A percentile compares a stretch with the other conserved stretches of the same genome.
Evolutionary conservation across 2,113 vertebrate genomes (phyloP).

Genomic region (Lepisosteus oculatus): DNA sequence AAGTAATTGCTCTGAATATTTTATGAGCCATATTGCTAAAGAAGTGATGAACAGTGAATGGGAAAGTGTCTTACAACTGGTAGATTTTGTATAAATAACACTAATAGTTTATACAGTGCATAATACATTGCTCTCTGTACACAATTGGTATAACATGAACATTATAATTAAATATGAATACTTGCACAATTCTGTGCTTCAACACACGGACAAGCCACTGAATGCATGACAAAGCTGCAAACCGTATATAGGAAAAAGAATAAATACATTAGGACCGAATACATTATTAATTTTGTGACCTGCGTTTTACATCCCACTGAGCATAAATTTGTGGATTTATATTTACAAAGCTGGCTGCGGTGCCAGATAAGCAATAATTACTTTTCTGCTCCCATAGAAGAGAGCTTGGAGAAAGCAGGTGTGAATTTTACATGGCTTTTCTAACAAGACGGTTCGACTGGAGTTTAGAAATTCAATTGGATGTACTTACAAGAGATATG

Average conservation of each 20-base stretch:
- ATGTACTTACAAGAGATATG: conserved; percentile 44
- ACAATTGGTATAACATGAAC: neutral
- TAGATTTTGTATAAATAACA: neutral
- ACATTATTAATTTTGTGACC: conserved; percentile 58
- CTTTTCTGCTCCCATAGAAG: conserved; percentile 41
- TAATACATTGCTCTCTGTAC: neutral
- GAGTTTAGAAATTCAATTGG: conserved; percentile 48
- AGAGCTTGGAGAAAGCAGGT: conserved; percentile 42
- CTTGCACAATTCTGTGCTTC: neutral
- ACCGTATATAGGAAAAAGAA: neutral
- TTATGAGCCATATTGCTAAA: neutral
- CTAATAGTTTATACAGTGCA: neutral
- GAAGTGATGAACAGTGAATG: neutral
- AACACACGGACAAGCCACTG: neutral
- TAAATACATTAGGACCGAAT: conserved; percentile 55
- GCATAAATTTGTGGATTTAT: conserved; percentile 65
- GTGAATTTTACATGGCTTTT: conserved; percentile 43
- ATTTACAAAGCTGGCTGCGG: conserved; percentile 62
- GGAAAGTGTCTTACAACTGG: neutral
- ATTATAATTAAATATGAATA: conserved; percentile 7
- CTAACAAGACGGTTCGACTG: conserved; percentile 50
- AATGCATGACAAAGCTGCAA: conserved; percentile 20
- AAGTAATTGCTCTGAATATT: conserved; percentile 11
- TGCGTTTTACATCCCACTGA: conserved; percentile 53
- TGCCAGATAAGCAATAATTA: conserved; percentile 74